Evolutionary conservation across 2,113 vertebrate species (phyloP).

Genomic region (Hassar affinis): DNA sequence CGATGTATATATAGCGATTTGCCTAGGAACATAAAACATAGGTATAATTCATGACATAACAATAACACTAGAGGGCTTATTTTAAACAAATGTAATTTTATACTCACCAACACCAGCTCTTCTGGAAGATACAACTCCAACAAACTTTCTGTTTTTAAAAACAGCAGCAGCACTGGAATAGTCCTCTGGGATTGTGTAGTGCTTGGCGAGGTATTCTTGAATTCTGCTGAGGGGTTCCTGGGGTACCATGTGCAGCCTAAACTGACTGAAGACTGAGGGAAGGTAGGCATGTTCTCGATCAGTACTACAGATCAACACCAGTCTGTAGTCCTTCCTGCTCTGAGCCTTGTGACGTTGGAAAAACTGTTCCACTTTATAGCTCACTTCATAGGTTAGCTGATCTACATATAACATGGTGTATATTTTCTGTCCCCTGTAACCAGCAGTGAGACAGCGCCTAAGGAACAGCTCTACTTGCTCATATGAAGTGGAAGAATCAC

Average conservation of each 20-base stretch:
- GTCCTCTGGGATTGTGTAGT: slow-evolving; percentile 71
- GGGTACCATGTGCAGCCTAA: slow-evolving; percentile 81
- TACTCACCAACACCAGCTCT: slow-evolving; percentile 89
- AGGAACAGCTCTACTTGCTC: slow-evolving; percentile 90
- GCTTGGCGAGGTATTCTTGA: slow-evolving; percentile 77
- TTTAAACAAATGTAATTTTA: not conserved
- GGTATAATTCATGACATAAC: not conserved
- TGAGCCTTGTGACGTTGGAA: slow-evolving; percentile 75
- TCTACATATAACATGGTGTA: slow-evolving; percentile 86
- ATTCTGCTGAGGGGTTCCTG: slow-evolving; percentile 67
- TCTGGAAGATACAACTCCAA: slow-evolving; percentile 84
- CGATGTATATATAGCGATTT: slow-evolving; percentile 91
- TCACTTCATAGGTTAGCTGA: slow-evolving; percentile 86
- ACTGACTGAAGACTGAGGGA: slow-evolving; percentile 87
- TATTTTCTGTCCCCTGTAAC: slow-evolving; percentile 70
- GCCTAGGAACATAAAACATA: slow-evolving; percentile 67
- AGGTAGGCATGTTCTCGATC: slow-evolving; percentile 86
- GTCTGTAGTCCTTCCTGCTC: slow-evolving; percentile 69
- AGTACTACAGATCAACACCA: slow-evolving; percentile 83
- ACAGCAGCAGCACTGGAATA: slow-evolving; percentile 72
- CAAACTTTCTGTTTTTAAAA: slow-evolving; percentile 78
- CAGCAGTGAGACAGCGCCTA: slow-evolving; percentile 78
- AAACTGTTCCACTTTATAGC: slow-evolving; percentile 78
- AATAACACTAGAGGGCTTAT: not conserved
- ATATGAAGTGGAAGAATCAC: slow-evolving; percentile 74